These are phyloP conservation scores for Euleptes europaea DNA, from an alignment of 2,113 vertebrate species.

Conservation along the genomic window DNA sequence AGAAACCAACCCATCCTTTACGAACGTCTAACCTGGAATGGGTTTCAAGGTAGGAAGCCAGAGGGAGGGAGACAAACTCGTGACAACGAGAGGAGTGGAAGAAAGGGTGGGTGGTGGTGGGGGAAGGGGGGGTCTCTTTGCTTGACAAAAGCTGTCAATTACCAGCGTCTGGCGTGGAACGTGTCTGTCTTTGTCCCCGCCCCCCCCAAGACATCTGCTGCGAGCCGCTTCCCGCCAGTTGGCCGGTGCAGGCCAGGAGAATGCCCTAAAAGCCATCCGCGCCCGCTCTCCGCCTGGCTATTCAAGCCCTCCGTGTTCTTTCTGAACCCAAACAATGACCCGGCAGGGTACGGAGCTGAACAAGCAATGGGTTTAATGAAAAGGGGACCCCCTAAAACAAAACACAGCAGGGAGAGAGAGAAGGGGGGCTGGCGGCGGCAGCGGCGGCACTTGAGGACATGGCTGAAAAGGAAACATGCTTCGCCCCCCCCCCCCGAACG, in stretches of 20 bases:
- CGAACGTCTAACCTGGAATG: constrained; percentile 70
- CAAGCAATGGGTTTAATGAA: constrained; percentile 50
- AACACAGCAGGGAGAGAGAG: constrained; percentile 44
- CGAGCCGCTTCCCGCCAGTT: constrained; percentile 77
- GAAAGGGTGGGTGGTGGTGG: neutral
- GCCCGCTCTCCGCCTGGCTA: constrained; percentile 56
- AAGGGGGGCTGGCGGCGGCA: constrained; percentile 25
- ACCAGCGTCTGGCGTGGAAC: constrained; percentile 70
- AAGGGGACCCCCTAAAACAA: constrained; percentile 58
- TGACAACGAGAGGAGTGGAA: neutral
- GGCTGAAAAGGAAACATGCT: constrained; percentile 75
- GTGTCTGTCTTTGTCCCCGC: constrained; percentile 83
- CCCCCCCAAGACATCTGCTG: constrained; percentile 90
- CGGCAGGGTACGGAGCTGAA: constrained; percentile 45
- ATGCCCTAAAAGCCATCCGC: constrained; percentile 66
- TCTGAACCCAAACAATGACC: constrained; percentile 65
- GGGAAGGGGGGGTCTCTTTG: constrained; percentile 8
- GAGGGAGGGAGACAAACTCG: neutral
- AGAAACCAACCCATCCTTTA: constrained; percentile 67
- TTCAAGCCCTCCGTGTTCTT: constrained; percentile 64
- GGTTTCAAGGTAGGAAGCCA: neutral
- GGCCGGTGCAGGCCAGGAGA: constrained; percentile 69
- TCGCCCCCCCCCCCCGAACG: constrained; percentile 61
- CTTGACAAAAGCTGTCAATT: constrained; percentile 74
- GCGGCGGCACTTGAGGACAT: constrained; percentile 65